These are phyloP conservation scores for Eospalax fontanierii DNA, from an alignment of 2,797 vertebrate genomes.

Conservation along the genomic window DNA sequence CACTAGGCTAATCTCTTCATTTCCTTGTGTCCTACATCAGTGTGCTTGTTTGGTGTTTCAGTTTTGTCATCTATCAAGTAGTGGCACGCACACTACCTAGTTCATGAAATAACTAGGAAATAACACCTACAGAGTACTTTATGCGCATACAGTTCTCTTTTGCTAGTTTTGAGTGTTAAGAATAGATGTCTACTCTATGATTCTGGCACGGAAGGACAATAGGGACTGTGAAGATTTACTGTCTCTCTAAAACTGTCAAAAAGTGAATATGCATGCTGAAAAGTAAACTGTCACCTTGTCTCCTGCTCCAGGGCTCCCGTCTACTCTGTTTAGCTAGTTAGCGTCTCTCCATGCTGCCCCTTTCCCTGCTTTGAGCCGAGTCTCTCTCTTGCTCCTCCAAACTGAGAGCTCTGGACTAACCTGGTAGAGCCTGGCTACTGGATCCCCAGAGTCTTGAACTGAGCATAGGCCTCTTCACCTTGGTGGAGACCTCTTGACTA, in stretches of 20 bases:
- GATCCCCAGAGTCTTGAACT: no score
- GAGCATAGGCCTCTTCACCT: no score
- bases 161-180: neutral
- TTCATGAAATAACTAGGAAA: neutral
- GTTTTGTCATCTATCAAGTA: conserved; percentile 11
- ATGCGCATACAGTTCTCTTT: neutral
- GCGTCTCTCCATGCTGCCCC: no score
- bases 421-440: no score
- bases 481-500: no score
- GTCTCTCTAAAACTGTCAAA: neutral
- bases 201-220: neutral
- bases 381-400: no score
- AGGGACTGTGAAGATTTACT: neutral
- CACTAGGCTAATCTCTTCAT: neutral
- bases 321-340: no score
- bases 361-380: no score
- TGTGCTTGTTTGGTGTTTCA: neutral
- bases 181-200: neutral
- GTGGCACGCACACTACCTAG: neutral
- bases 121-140: neutral
- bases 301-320: no score
- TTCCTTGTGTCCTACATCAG: neutral
- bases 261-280: neutral
- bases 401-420: no score
- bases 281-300: neutral